These are phyloP conservation scores for Dugesia japonica DNA, from an alignment of 2,888 invertebrate species.

Conservation along the genomic window DNA sequence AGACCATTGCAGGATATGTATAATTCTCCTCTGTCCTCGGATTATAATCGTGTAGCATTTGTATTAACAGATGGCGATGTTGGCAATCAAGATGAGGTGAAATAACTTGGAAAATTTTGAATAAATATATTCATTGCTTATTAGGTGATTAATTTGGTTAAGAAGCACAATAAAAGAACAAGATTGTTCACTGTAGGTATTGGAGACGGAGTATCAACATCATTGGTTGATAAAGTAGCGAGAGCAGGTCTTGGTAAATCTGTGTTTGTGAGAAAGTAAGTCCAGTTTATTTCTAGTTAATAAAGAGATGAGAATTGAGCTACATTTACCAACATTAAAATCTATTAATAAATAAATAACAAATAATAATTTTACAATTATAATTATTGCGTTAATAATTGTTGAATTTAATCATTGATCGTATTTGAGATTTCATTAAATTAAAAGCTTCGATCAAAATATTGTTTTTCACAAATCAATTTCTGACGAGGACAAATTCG, in stretches of 20 bases:
- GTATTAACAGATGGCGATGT: constrained; percentile 46
- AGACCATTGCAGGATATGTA: constrained; percentile 39
- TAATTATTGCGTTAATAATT: too few species aligned
- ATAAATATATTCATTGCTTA: background rate
- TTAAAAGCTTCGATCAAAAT: too few species aligned
- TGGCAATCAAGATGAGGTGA: constrained; percentile 40
- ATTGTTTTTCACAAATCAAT: too few species aligned
- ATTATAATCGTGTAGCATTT: constrained; percentile 41
- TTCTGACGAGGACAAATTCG: too few species aligned
- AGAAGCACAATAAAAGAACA: background rate
- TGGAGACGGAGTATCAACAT: constrained; percentile 42
- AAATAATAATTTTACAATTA: too few species aligned
- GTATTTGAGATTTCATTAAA: too few species aligned
- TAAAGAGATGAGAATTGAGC: too few species aligned
- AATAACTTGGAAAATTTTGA: constrained; percentile 26
- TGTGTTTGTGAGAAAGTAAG: constrained; percentile 40
- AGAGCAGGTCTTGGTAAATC: constrained; percentile 43
- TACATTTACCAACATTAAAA: too few species aligned
- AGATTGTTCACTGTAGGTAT: constrained; percentile 43
- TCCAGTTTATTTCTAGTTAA: too few species aligned
- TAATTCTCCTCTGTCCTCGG: constrained; percentile 29
- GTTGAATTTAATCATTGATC: too few species aligned
- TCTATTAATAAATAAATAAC: too few species aligned
- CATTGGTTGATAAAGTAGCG: constrained; percentile 44
- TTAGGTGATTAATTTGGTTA: constrained; percentile 8